A percentile compares a stretch with the other conserved stretches of the same genome.
Evolutionary conservation across 2,113 vertebrate genomes (phyloP).

Genomic region (Sorex fumeus): DNA sequence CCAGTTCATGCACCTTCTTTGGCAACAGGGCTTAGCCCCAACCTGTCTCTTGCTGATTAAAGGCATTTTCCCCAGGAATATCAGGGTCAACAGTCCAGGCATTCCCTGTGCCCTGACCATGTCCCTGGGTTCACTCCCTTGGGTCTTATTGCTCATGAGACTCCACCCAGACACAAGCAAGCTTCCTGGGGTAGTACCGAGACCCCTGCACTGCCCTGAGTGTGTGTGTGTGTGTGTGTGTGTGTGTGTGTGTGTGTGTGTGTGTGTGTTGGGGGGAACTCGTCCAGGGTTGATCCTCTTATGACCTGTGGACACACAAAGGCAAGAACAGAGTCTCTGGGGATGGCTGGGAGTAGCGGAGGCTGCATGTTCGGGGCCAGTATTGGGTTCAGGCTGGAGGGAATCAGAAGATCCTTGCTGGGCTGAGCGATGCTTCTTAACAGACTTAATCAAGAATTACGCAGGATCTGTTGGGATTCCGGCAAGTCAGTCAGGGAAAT

Average conservation of each 20-base stretch:
- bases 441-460: not conserved
- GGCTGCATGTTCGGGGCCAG: not conserved
- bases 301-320: not conserved
- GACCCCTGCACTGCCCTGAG: too few species aligned
- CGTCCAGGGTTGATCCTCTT: not conserved
- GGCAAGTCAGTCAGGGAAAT: not conserved
- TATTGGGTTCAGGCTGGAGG: not conserved
- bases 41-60: not conserved
- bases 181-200: not conserved
- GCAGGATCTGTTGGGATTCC: not conserved
- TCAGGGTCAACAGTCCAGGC: not conserved
- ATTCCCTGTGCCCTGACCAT: too few species aligned
- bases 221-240: too few species aligned
- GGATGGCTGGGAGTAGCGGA: not conserved
- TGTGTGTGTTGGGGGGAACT: too few species aligned
- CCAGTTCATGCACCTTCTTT: too few species aligned
- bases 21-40: not conserved
- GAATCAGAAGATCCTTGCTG: not conserved
- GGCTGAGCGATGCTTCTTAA: not conserved
- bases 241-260: too few species aligned
- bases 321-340: not conserved
- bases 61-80: not conserved
- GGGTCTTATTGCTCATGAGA: rapidly evolving
- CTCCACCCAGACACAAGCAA: too few species aligned
- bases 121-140: not conserved